A percentile compares a stretch with the other conserved stretches of the same genome.
Evolutionary conservation across 2,888 invertebrate species (phyloP).

Genomic region (Steinernema carpocapsae): DNA sequence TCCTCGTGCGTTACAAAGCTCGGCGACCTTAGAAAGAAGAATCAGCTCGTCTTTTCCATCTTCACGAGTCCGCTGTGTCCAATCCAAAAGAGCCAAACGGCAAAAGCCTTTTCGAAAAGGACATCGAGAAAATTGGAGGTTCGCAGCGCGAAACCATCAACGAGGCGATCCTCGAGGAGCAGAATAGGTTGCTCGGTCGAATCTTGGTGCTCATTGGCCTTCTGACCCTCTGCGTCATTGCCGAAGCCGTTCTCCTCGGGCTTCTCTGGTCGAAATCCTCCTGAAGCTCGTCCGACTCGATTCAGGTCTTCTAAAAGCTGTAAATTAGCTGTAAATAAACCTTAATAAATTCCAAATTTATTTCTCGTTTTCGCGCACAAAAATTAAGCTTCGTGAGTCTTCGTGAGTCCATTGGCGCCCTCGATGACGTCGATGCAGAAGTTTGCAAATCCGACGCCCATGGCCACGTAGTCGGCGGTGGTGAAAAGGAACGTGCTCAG

Average conservation of each 20-base stretch:
- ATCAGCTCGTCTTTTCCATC: background rate
- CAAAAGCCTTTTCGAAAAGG: background rate
- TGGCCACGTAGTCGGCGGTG: background rate
- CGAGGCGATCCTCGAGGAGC: background rate
- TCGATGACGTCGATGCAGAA: background rate
- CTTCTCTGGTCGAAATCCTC: background rate
- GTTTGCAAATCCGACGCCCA: background rate
- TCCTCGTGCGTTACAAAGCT: background rate
- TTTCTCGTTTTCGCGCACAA: background rate
- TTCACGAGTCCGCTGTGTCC: background rate
- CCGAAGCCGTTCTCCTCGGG: background rate
- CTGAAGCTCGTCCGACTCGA: background rate
- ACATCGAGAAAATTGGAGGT: no score
- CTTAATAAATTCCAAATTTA: background rate
- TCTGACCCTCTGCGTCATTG: background rate
- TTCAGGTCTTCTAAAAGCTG: background rate
- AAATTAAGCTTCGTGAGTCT: no score
- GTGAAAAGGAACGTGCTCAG: background rate
- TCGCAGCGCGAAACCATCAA: background rate
- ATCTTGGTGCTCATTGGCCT: background rate
- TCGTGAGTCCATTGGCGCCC: background rate
- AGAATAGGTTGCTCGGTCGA: background rate
- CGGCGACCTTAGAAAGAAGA: background rate
- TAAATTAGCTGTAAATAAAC: background rate
- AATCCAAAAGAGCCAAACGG: background rate